phyloP scores from a whole-genome alignment of 2,888 invertebrate genomes.

The Drosophila colorata region DNA sequence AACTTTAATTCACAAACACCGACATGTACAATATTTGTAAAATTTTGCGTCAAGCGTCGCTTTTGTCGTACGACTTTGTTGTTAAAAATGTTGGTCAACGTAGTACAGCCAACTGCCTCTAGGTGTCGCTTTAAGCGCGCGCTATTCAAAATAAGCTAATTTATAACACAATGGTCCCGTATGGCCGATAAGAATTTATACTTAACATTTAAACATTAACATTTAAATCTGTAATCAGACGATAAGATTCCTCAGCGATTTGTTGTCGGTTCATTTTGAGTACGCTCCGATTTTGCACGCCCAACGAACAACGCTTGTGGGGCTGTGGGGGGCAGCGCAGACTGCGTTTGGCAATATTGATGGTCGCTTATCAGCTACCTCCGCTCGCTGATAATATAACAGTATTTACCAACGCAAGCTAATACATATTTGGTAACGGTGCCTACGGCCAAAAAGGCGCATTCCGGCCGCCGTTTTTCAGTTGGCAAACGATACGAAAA shows the following conservation, averaged over 20 bases:
- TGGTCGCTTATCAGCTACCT: slow-evolving; percentile 55
- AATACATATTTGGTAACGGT: slow-evolving; percentile 58
- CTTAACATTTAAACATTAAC: too few relatives aligned
- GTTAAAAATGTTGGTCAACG: not conserved
- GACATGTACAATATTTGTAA: not conserved
- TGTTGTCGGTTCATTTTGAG: slow-evolving; percentile 10
- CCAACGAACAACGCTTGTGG: slow-evolving; percentile 6
- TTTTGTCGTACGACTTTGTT: slow-evolving; percentile 9
- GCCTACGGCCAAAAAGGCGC: slow-evolving; percentile 37
- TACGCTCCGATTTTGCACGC: slow-evolving; percentile 20
- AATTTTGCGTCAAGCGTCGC: not conserved
- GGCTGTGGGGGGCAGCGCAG: not conserved
- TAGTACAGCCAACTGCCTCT: not conserved
- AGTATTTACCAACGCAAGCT: slow-evolving; percentile 50
- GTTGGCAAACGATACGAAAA: slow-evolving; percentile 75
- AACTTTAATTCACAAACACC: not conserved
- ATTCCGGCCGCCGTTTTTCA: slow-evolving; percentile 42
- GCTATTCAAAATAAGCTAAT: slow-evolving; percentile 14
- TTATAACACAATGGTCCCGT: not conserved
- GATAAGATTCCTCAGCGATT: slow-evolving; percentile 56
- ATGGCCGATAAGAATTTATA: slow-evolving; percentile 41
- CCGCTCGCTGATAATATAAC: slow-evolving; percentile 58
- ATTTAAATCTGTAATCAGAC: too few relatives aligned
- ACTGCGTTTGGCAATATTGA: slow-evolving; percentile 44
- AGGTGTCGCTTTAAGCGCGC: slow-evolving; percentile 45